Conservation (phyloP, 2,888 invertebrate genomes). For the Drosophila infuscata region DNA sequence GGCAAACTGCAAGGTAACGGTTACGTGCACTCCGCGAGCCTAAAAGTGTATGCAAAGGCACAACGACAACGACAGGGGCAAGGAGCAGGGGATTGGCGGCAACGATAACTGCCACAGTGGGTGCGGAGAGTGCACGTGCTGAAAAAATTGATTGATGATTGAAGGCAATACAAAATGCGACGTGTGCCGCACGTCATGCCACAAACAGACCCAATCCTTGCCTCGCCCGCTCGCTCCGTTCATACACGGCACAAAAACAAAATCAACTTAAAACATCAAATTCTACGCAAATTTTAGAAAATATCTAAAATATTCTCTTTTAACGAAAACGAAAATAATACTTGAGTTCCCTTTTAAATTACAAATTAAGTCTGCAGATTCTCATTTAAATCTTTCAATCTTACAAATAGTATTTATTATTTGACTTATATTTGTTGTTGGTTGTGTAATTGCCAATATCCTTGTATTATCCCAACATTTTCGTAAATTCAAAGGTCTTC, state of each 20-base stretch:
- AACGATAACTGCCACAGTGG: slow-evolving; percentile 21
- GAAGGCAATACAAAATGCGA: slow-evolving; percentile 74
- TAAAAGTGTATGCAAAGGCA: slow-evolving; percentile 63
- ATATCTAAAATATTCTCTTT: background rate
- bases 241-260: slow-evolving; percentile 26
- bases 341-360: too few species aligned
- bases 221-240: slow-evolving; percentile 13
- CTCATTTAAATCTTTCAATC: background rate
- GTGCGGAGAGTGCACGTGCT: slow-evolving; percentile 60
- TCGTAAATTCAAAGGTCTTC: background rate
- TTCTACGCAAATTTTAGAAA: background rate
- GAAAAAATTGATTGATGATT: slow-evolving; percentile 80
- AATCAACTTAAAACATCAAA: background rate
- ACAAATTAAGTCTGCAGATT: too few species aligned
- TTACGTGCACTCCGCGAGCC: slow-evolving; percentile 61
- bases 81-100: background rate
- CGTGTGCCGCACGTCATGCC: slow-evolving; percentile 55
- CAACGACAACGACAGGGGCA: slow-evolving; percentile 13
- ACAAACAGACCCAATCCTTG: slow-evolving; percentile 29
- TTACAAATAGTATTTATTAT: background rate
- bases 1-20: slow-evolving; percentile 61
- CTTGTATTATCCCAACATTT: too few species aligned
- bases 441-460: background rate
- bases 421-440: background rate
- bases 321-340: too few species aligned